These are phyloP conservation scores for Chlorops oryzae DNA, from an alignment of 1,140 invertebrate genomes.

Conservation along the genomic window DNA sequence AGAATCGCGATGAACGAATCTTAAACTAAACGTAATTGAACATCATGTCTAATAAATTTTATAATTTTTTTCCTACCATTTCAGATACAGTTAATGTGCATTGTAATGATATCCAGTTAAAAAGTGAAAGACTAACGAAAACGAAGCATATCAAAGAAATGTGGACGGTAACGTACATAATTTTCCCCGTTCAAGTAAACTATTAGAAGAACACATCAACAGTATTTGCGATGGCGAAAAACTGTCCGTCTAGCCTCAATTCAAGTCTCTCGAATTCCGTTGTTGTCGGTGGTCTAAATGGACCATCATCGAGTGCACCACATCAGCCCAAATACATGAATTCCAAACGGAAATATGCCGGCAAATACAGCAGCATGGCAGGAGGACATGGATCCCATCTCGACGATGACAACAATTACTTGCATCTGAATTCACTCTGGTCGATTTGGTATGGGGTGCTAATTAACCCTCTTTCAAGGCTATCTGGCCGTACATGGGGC, in stretches of 20 bases:
- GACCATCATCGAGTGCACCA: no score
- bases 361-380: constrained; percentile 36
- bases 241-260: constrained; percentile 30
- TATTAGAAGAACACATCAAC: background rate
- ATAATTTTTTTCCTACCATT: no score
- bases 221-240: constrained; percentile 15
- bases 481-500: constrained; percentile 63
- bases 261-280: constrained; percentile 44
- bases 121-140: constrained; percentile 21
- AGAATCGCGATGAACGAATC: no score
- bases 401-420: constrained; percentile 44
- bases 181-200: background rate
- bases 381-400: constrained; percentile 22
- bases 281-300: no score
- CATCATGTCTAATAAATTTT: no score
- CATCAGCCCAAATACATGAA: constrained; percentile 44
- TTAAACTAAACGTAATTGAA: no score
- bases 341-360: constrained; percentile 40
- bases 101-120: no score
- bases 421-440: constrained; percentile 75
- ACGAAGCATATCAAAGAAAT: constrained; percentile 6
- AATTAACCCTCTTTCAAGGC: constrained; percentile 59
- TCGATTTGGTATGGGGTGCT: constrained; percentile 79
- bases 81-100: no score
- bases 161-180: background rate